A percentile compares a stretch with the other conserved stretches of the same genome.
phyloP scores from a whole-genome alignment of 2,113 vertebrate species.

The Urocolius indicus region DNA sequence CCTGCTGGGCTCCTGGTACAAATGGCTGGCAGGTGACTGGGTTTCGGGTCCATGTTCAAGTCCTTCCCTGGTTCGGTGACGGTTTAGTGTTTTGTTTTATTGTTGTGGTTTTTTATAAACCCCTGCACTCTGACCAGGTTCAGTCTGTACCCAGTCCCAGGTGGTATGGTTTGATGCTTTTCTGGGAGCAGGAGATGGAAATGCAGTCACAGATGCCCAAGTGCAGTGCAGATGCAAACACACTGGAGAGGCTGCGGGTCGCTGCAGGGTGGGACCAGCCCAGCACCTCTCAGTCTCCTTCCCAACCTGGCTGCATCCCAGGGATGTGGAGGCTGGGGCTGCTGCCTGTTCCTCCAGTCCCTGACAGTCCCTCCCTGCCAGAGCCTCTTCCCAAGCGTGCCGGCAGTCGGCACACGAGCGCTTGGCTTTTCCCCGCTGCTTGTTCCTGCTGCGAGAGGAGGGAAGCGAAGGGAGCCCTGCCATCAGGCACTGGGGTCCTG shows the following conservation, averaged over 20 bases:
- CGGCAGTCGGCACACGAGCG: background rate
- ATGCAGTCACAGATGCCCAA: too few species aligned
- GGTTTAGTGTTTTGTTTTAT: too few species aligned
- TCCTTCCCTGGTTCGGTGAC: background rate
- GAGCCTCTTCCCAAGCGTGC: background rate
- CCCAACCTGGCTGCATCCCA: background rate
- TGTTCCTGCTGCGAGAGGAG: accelerated
- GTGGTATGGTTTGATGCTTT: accelerated
- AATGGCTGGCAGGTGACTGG: background rate
- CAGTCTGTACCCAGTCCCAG: background rate
- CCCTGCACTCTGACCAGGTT: background rate
- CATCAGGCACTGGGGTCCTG: background rate
- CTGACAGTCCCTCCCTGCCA: accelerated
- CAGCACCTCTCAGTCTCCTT: background rate
- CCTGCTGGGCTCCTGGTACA: accelerated
- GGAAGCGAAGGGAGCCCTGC: background rate
- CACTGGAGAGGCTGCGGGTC: background rate
- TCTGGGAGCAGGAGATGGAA: background rate
- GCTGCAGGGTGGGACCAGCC: background rate
- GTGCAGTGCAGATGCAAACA: background rate
- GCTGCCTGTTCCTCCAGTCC: accelerated
- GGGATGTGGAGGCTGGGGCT: background rate
- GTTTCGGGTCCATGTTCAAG: accelerated
- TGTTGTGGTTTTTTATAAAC: too few species aligned
- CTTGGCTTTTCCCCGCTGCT: background rate